Base-by-base conservation (phyloP, 2,113 vertebrate genomes). In the Ardeotis arabs region DNA sequence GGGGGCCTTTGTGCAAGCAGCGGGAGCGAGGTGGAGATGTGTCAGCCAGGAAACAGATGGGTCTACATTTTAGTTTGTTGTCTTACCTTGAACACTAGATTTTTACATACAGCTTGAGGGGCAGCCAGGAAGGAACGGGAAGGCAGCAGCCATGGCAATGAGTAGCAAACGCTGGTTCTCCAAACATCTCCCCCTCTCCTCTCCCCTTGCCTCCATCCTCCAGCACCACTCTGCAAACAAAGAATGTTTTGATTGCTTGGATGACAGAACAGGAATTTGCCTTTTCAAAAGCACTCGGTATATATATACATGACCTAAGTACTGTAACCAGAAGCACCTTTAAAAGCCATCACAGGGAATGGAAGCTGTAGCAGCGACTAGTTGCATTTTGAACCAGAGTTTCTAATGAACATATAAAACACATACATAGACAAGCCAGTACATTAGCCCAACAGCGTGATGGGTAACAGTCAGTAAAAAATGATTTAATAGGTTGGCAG, bases 201-300 rank as follows among this genome's bases (percentile, higher is more conserved):
- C 52, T 39, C 24, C 67, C 49, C 72, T 73, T 3, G 1, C 39
- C 86, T 89, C 83, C 76, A 67, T 84, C 66, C 81, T 91, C 87
- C 55, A 62, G 53, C 41, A 72, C 49, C 0, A 0, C 45, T 95
- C 84, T 0, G 7, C 86, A 93, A 95, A 96, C 83, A 96, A 96
- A 84, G 92, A 89, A 7, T 95, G 94, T 89, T 96, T 93, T 96
- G 92, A 92, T 95, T 95, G 64, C 91, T 93, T 94, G 94, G 87
- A 94, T 96, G 90, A 87, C 90, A 95, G 90, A 91, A 97, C 89
- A 96, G 88, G 90, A 94, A 96, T 97, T 92, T 66, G 66, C 77
- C 84, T 95, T 93, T 93, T 95, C 80, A 93, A 95, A 91, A 91
- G 75, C 89, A 74, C 76, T 94, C 2, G 0, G 28, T 55, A 55